Base-by-base conservation (phyloP, 2,797 vertebrate genomes). In the Neosilurus hyrtlii region DNA sequence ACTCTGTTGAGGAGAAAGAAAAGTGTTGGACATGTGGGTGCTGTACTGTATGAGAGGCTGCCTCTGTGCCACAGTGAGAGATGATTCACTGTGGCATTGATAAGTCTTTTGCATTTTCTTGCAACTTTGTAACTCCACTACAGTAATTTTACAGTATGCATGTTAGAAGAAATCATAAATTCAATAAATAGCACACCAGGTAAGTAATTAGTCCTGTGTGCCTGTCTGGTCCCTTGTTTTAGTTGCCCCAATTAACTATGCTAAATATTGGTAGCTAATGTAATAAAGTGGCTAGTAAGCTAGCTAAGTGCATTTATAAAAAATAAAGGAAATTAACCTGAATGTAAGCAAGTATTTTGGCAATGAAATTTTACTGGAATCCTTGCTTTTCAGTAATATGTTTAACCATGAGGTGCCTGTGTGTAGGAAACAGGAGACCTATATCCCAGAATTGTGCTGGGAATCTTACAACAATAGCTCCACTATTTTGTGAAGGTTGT, bases 1-100 rank as follows among this genome's bases (percentile, higher is more conserved):
- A 84, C 84, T 82, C 71, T 66, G 63, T 79, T 87, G 84, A 84
- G 83, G 87, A 87, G 88, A 90, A 89, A 86, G 88, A 89, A 88
- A 79, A 84, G 85, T 83, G 75, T 84, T 86, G 87, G 81, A 84
- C 75, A 75, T 85, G 87, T 82, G 74, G 82, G 86, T 79, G 66
- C 65, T 49, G 74, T 83, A 73, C 86, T 79, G 79, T 70, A 72
- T 75, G 78, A 86, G 85, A 81, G 83, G 82, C 84, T 82, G 83
- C 73, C 66, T 83, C 72, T 75, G 67, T 63, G 73, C 70, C 51
- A 65, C 67, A 81, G 76, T 81, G 80, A 86, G 83, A 86, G 77
- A 82, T 68, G 80, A 70, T 89, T 87, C 81, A 82, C 75, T 74
- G 71, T 56, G 56, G 61, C 82, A 79, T 86, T 78, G 84, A 63